phyloP scores from a whole-genome alignment of 2,888 invertebrate species.

The Acrobasis repandana region DNA sequence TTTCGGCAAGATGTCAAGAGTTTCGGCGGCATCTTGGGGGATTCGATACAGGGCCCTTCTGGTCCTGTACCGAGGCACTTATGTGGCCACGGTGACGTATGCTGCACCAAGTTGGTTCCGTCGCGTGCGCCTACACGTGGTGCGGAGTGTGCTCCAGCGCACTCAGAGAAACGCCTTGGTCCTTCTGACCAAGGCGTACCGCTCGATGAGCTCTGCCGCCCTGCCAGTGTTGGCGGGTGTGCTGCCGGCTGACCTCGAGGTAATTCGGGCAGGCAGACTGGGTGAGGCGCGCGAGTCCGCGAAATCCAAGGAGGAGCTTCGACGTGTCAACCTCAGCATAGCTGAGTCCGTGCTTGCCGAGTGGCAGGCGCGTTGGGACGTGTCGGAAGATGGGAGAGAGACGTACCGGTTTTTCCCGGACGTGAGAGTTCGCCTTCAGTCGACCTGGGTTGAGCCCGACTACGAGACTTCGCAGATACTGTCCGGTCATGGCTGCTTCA shows the following conservation, averaged over 20 bases:
- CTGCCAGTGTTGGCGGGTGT: constrained; percentile 38
- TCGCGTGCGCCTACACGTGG: constrained; percentile 1
- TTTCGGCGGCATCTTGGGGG: constrained; percentile 34
- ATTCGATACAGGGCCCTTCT: constrained; percentile 28
- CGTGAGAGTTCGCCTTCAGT: constrained; percentile 28
- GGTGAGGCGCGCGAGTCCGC: neutral
- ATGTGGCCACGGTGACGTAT: constrained; percentile 29
- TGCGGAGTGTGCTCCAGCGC: constrained; percentile 30
- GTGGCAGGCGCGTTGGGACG: constrained; percentile 35
- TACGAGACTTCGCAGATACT: constrained; percentile 33
- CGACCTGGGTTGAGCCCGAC: constrained; percentile 36
- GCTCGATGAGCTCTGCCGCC: neutral
- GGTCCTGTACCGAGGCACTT: constrained; percentile 33
- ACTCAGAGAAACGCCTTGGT: constrained; percentile 32
- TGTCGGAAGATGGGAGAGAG: constrained; percentile 31
- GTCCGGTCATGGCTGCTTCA: constrained; percentile 35
- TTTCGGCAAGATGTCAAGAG: constrained; percentile 32
- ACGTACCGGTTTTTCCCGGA: constrained; percentile 36
- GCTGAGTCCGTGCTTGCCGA: constrained; percentile 22
- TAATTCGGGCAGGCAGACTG: constrained; percentile 30
- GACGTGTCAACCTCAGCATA: constrained; percentile 3
- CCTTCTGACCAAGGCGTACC: constrained; percentile 25
- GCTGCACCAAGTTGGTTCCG: constrained; percentile 31
- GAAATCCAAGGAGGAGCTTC: neutral
- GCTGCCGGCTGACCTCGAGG: constrained; percentile 37